phyloP scores from a whole-genome alignment of 2,113 vertebrate genomes.

The Lepisosteus osseus region DNA sequence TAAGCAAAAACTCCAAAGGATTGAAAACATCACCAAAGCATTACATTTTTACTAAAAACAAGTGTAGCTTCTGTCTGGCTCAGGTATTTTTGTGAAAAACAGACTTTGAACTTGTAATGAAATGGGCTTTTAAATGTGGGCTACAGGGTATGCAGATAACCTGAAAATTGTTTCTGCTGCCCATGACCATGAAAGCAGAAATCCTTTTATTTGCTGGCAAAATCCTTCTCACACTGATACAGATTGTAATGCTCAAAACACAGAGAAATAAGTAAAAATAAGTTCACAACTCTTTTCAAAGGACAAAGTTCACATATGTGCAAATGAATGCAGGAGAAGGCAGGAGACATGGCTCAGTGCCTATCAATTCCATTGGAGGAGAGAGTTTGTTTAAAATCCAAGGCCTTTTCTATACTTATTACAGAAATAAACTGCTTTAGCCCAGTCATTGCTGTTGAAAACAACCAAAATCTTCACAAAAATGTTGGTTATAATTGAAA shows the following conservation, averaged over 20 bases:
- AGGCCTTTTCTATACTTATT: too few species aligned
- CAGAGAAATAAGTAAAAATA: neutral
- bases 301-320: neutral
- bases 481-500: neutral
- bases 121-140: too few species aligned
- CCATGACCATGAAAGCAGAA: neutral
- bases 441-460: neutral
- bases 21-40: too few species aligned
- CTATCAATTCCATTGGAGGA: too few species aligned
- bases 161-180: neutral
- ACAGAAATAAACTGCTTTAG: neutral
- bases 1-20: neutral
- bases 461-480: neutral
- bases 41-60: too few species aligned
- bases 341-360: too few species aligned
- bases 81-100: too few species aligned
- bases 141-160: too few species aligned
- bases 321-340: too few species aligned
- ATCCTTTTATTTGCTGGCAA: neutral
- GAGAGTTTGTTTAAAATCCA: too few species aligned
- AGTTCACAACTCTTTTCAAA: neutral
- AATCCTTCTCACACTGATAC: neutral
- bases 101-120: too few species aligned
- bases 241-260: neutral
- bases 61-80: too few species aligned